Evolutionary conservation across 2,888 invertebrate genomes (phyloP), one percentile per base, ranked within the genome.

Genomic region (Megaustenia siamemsis): DNA sequence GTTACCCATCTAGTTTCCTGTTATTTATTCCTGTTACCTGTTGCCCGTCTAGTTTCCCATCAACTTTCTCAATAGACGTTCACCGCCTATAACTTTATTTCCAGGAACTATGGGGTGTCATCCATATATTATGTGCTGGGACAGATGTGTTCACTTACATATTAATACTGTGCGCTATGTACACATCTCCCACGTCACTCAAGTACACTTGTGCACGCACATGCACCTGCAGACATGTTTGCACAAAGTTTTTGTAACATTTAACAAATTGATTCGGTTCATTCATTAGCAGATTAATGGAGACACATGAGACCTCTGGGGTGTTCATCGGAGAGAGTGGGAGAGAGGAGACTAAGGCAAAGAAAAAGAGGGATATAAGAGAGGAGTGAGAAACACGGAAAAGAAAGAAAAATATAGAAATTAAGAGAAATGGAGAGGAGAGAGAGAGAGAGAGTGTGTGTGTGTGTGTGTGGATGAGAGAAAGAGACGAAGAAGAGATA

Each of bases 221-320:
- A 10, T 71, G 43, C 28, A 43, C n/a, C 6, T 18, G 49, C 49
- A 73, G 0, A 3, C 49, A 15, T 49, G 73, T 73, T 49, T 73
- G 21, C 49, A 49, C 28, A 3, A 1, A 4, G 28, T 49, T 49
- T 8, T 49, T 2, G 6, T 18, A 49, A 73, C 28, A 32, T 73
- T 73, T 49, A 18, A 73, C 73, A 73, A 73, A 73, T 73, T 45
- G 32, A 49, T 73, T 73, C 32, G 49, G 15, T 1, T 21, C 21
- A 32, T 12, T 73, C 73, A 73, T 73, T 73, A 73, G 73, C 73
- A 49, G 73, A 73, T 73, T 73, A 49, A 49, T 21, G 73, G 15
- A 15, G 21, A 21, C 18, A 32, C 32, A 15, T 1, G 73, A 28
- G 18, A 40, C 49, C 18, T n/a, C n/a, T n/a, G 12, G 28, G 28